A percentile compares a stretch with the other conserved stretches of the same genome.
These are phyloP conservation scores for Dryas iulia DNA, from an alignment of 1,140 invertebrate species.

Conservation along the genomic window DNA sequence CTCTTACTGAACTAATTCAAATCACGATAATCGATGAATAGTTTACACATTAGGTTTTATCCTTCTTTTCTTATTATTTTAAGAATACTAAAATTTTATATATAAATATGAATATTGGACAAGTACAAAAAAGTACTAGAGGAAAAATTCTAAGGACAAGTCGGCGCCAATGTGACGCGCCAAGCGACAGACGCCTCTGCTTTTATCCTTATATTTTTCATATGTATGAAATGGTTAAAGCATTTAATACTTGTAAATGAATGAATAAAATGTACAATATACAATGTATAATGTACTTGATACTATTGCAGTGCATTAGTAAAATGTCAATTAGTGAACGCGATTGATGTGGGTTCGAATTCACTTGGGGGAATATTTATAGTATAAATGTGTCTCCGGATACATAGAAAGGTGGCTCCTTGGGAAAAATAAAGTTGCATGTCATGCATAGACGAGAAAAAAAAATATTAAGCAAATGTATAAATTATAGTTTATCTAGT, in stretches of 20 bases:
- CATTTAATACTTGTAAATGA: background rate
- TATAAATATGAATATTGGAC: background rate
- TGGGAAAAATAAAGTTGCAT: no score
- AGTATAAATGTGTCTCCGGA: no score
- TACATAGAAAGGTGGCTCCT: no score
- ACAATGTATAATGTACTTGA: background rate
- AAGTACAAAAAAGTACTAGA: no score
- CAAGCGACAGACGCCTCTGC: background rate
- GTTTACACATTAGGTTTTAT: no score
- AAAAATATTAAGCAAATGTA: no score
- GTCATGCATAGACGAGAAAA: no score
- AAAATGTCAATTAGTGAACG: background rate
- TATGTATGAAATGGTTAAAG: background rate
- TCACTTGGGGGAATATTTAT: background rate
- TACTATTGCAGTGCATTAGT: background rate
- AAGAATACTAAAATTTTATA: background rate
- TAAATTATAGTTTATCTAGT: no score
- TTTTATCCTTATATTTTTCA: background rate
- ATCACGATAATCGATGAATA: no score
- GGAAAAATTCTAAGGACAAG: background rate
- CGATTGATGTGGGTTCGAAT: background rate
- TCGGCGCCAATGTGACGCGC: background rate
- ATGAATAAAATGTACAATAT: background rate
- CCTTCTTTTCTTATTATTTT: no score
- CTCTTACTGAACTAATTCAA: no score